phyloP scores from a whole-genome alignment of 2,888 invertebrate genomes.

The Caenorhabditis zanzibari region DNA sequence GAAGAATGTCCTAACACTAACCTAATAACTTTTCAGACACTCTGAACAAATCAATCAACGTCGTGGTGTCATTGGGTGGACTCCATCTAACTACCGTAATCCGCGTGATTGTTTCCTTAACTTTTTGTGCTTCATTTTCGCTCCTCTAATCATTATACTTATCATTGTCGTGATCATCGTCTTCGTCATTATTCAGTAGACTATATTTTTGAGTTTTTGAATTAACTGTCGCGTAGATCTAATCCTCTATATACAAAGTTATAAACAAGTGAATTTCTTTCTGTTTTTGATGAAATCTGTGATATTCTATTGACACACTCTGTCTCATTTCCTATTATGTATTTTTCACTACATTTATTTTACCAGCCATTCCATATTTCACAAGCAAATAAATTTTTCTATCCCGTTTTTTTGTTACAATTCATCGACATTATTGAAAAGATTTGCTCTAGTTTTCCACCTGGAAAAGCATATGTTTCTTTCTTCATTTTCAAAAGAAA shows the following conservation, averaged over 20 bases:
- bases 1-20: constrained; percentile 3
- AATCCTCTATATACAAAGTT: constrained; percentile 9
- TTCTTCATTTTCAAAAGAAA: no score
- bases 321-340: constrained; percentile 20
- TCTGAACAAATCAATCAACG: constrained; percentile 9
- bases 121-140: constrained; percentile 72
- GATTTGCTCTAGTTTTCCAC: no score
- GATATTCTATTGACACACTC: neutral
- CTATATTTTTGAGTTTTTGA: neutral
- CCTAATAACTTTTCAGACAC: constrained; percentile 37
- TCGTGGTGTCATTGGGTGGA: constrained; percentile 42
- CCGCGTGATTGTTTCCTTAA: constrained; percentile 73
- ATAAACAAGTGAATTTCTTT: constrained; percentile 6
- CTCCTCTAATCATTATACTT: constrained; percentile 70
- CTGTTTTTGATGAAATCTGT: constrained; percentile 28
- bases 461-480: no score
- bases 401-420: neutral
- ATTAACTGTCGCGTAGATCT: constrained; percentile 47
- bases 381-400: constrained; percentile 32
- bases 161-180: constrained; percentile 75
- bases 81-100: constrained; percentile 66
- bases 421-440: no score
- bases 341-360: constrained; percentile 5
- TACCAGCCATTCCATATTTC: constrained; percentile 5
- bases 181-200: constrained; percentile 65